Evolutionary conservation across 2,797 vertebrate genomes (phyloP).

Genomic region (Ceryle rudis): DNA sequence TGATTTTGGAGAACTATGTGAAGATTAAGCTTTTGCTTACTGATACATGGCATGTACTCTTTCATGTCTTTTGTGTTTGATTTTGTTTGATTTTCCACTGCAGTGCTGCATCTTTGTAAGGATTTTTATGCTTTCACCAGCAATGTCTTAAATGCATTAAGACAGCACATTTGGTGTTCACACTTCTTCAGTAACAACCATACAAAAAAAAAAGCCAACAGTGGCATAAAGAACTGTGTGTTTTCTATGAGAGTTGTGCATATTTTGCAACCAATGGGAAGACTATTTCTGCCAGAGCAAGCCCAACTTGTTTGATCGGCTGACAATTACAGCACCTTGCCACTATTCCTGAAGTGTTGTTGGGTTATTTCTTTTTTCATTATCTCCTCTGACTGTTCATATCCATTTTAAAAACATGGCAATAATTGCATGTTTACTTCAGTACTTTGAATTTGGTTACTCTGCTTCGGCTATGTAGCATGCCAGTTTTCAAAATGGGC

Average conservation of each 20-base stretch:
- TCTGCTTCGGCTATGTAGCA: constrained; percentile 59
- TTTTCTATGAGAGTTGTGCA: constrained; percentile 65
- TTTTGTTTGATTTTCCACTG: constrained; percentile 82
- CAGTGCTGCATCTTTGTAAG: constrained; percentile 72
- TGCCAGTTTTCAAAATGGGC: constrained; percentile 68
- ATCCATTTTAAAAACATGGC: constrained; percentile 58
- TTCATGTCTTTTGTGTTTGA: constrained; percentile 79
- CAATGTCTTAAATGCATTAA: constrained; percentile 79
- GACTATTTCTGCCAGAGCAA: constrained; percentile 56
- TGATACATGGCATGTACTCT: constrained; percentile 81
- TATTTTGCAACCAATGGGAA: constrained; percentile 64
- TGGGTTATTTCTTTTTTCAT: constrained; percentile 39
- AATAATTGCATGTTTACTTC: constrained; percentile 75
- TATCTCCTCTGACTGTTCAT: constrained; percentile 50
- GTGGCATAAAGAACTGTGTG: constrained; percentile 63
- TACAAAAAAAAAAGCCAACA: constrained; percentile 74
- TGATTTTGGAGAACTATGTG: constrained; percentile 83
- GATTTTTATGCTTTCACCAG: constrained; percentile 80
- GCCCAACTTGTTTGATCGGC: constrained; percentile 40
- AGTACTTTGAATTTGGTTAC: constrained; percentile 56
- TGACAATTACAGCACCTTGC: constrained; percentile 54
- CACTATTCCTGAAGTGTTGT: constrained; percentile 24
- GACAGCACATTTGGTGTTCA: constrained; percentile 78
- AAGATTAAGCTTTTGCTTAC: constrained; percentile 83
- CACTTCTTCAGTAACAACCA: constrained; percentile 71